Evolutionary conservation across 37 sponge, comb jelly and placozoan genomes (phyloP).

Genomic region (Axinella damicornis): DNA sequence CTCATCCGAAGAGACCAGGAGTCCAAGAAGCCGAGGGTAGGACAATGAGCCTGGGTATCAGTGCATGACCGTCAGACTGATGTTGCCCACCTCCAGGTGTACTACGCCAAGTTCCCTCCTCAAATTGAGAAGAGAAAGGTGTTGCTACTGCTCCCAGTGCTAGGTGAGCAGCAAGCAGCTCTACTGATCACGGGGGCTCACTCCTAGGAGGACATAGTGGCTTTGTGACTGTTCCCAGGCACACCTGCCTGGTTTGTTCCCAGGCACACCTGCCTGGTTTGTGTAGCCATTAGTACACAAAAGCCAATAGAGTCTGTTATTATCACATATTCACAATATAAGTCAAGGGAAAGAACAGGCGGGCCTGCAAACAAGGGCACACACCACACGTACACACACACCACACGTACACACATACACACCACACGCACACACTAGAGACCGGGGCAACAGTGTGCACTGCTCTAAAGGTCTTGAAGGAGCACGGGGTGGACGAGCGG

Average conservation of each 20-base stretch:
- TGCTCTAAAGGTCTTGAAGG: constrained; percentile 84
- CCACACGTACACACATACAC: not conserved
- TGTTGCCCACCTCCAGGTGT: constrained; percentile 69
- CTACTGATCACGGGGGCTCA: too few relatives aligned
- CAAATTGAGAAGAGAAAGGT: constrained; percentile 86
- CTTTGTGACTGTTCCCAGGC: too few relatives aligned
- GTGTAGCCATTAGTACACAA: too few relatives aligned
- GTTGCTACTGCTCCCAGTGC: constrained; percentile 83
- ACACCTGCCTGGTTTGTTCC: too few relatives aligned
- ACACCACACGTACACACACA: constrained; percentile 1
- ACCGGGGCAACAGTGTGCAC: constrained; percentile 81
- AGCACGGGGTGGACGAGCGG: constrained; percentile 80
- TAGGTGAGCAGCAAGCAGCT: constrained; percentile 77
- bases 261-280: too few relatives aligned
- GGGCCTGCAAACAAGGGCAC: not conserved
- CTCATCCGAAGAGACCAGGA: constrained; percentile 79
- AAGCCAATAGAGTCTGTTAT: too few relatives aligned
- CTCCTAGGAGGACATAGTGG: too few relatives aligned
- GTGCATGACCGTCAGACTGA: too few relatives aligned
- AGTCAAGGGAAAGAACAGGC: too few relatives aligned
- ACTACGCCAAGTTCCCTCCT: constrained; percentile 91
- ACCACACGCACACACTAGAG: constrained; percentile 33
- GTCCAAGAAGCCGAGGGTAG: constrained; percentile 39
- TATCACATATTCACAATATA: too few relatives aligned
- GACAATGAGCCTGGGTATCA: too few relatives aligned